These are phyloP conservation scores for Nemotelus pantherinus DNA, from an alignment of 2,888 invertebrate genomes.

Conservation along the genomic window DNA sequence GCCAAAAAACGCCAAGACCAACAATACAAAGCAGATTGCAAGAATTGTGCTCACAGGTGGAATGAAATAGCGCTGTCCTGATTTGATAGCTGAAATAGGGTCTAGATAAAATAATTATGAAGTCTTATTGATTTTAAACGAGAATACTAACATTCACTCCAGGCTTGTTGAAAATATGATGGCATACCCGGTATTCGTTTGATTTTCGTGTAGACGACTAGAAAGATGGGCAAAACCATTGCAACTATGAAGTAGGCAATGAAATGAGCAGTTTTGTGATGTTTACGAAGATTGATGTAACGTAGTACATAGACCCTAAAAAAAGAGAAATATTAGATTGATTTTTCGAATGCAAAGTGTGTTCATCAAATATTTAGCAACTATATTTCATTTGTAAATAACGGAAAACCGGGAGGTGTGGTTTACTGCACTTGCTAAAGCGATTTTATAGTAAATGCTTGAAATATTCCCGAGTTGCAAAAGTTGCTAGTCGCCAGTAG, in stretches of 20 bases:
- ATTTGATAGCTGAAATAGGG: slow-evolving; percentile 58
- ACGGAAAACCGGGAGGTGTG: not conserved
- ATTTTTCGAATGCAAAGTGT: not conserved
- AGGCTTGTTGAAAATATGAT: slow-evolving; percentile 62
- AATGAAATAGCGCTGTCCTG: slow-evolving; percentile 63
- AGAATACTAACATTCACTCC: slow-evolving; percentile 59
- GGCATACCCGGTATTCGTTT: slow-evolving; percentile 63
- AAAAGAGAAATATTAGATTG: slow-evolving; percentile 5
- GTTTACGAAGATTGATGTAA: slow-evolving; percentile 55
- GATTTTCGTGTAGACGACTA: slow-evolving; percentile 59
- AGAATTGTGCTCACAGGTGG: slow-evolving; percentile 61
- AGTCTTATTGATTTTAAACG: slow-evolving; percentile 4
- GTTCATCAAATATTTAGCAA: not conserved
- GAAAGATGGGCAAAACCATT: slow-evolving; percentile 57
- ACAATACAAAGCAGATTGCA: slow-evolving; percentile 57
- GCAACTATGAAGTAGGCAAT: slow-evolving; percentile 56
- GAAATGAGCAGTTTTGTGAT: slow-evolving; percentile 55
- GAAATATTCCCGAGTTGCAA: too few species aligned
- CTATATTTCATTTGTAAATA: not conserved
- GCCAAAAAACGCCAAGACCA: slow-evolving; percentile 60
- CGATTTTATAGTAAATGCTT: too few species aligned
- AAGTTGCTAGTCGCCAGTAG: too few species aligned
- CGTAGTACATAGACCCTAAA: slow-evolving; percentile 58
- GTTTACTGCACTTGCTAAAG: too few species aligned
- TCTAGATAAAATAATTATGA: slow-evolving; percentile 39